Conservation (phyloP, 2,797 vertebrate species). For the Chaunax sp. region DNA sequence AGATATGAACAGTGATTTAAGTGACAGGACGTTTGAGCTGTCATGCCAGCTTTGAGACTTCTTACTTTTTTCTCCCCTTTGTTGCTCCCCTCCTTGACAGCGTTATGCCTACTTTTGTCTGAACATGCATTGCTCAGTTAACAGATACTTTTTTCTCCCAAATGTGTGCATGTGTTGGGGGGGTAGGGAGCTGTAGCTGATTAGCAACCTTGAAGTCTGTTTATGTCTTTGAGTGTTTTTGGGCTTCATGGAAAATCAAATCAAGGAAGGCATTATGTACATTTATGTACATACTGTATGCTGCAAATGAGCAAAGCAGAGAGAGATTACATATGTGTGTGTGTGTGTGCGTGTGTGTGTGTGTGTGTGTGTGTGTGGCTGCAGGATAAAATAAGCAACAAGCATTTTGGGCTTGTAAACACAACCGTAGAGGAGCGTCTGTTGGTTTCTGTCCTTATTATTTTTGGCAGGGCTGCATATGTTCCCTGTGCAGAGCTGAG, state of each 20-base stretch:
- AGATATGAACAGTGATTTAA: constrained; percentile 71
- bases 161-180: constrained; percentile 21
- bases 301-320: constrained; percentile 42
- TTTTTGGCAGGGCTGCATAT: constrained; percentile 98
- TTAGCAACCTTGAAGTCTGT: constrained; percentile 60
- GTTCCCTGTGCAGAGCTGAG: constrained; percentile 88
- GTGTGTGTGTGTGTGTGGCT: constrained; percentile 52
- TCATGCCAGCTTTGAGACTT: constrained; percentile 65
- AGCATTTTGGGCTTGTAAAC: constrained; percentile 90
- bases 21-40: constrained; percentile 76
- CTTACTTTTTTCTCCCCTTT: background rate
- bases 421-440: constrained; percentile 86
- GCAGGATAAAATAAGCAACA: constrained; percentile 81
- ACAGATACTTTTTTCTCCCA: constrained; percentile 61
- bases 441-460: constrained; percentile 92
- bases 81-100: constrained; percentile 48
- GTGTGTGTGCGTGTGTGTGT: constrained; percentile 15
- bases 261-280: constrained; percentile 47
- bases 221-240: constrained; percentile 37
- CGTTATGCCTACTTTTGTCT: constrained; percentile 72
- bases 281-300: constrained; percentile 48
- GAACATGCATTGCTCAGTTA: constrained; percentile 72
- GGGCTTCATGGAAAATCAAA: constrained; percentile 56
- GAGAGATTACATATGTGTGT: constrained; percentile 27
- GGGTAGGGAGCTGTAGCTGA: constrained; percentile 14